phyloP scores from a whole-genome alignment of 2,888 invertebrate species.

The Gisinianus flammeolus region DNA sequence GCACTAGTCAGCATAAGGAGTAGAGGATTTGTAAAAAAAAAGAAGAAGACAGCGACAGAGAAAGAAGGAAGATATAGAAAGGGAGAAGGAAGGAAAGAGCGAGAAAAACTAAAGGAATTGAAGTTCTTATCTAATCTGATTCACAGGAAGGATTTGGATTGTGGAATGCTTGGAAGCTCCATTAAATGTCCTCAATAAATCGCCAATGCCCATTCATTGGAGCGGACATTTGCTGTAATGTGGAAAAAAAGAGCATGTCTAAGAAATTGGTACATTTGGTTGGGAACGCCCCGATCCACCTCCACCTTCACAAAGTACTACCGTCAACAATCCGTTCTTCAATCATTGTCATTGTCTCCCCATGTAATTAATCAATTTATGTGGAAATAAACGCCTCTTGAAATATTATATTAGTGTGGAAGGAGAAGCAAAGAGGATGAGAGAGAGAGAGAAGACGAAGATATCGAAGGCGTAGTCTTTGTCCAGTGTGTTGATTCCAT shows the following conservation, averaged over 20 bases:
- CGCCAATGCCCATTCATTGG: conserved; percentile 47
- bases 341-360: conserved; percentile 32
- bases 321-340: conserved; percentile 30
- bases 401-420: conserved; percentile 18
- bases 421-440: neutral
- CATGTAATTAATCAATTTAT: conserved; percentile 41
- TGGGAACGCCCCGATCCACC: conserved; percentile 44
- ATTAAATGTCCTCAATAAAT: conserved; percentile 50
- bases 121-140: conserved; percentile 48
- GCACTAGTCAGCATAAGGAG: conserved; percentile 20
- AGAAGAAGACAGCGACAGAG: conserved; percentile 18
- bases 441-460: neutral
- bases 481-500: conserved; percentile 25
- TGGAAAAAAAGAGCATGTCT: conserved; percentile 40
- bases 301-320: conserved; percentile 30
- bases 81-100: conserved; percentile 23
- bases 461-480: neutral
- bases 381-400: conserved; percentile 37
- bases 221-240: conserved; percentile 44
- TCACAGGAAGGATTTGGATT: conserved; percentile 41
- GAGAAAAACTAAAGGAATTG: conserved; percentile 23
- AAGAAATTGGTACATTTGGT: conserved; percentile 42
- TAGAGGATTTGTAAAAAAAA: neutral
- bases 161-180: conserved; percentile 42
- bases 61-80: conserved; percentile 19